Evolutionary conservation across 2,113 vertebrate genomes (phyloP), one percentile per base, ranked within the genome.

Genomic region (Hyla sarda): DNA sequence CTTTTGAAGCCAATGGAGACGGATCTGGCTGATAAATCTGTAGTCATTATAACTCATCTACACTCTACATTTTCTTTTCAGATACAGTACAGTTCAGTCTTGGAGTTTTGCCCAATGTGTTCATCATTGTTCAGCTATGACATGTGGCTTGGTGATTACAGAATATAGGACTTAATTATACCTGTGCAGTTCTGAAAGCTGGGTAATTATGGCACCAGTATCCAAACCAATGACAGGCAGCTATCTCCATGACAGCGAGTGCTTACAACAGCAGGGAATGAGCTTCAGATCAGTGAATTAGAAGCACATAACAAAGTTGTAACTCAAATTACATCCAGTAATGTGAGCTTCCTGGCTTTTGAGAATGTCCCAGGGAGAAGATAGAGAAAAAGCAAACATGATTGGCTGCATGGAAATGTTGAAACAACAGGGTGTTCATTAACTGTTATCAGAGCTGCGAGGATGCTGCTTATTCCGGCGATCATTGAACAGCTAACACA

Each of bases 401-500:
- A 76, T 48, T 84, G 83, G 83, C 54, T 84, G 17, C 52, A 32
- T 21, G 37, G 17, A 62, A 84, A 76, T 77, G 56, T 16, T 62
- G 37, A 77, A 76, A 84, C 83, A 65, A 84, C 83, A 48, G 83
- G 83, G 47, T 76, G 45, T 84, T 84, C 83, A 84, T 84, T 84
- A 84, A 77, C 34, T 65, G 30, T 58, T 74, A 48, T 32, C 54
- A 62, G 72, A 62, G 54, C 60, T 84, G 56, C 65, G 32, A 62
- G 34, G 56, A 65, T 77, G 21, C 82, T 76, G 82, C n/a, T 32
- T 84, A 65, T 76, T 62, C 62, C 54, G 11, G 37, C 54, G 32
- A 60, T 73, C n/a, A 76, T n/a, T n/a, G n/a, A 76, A 84, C 73
- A 76, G 65, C n/a, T 48, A n/a, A 41, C 72, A 58, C 56, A 48